A percentile compares a stretch with the other conserved stretches of the same genome.
These are phyloP conservation scores for Artibeus lituratus DNA, from an alignment of 2,797 vertebrate species.

Conservation along the genomic window DNA sequence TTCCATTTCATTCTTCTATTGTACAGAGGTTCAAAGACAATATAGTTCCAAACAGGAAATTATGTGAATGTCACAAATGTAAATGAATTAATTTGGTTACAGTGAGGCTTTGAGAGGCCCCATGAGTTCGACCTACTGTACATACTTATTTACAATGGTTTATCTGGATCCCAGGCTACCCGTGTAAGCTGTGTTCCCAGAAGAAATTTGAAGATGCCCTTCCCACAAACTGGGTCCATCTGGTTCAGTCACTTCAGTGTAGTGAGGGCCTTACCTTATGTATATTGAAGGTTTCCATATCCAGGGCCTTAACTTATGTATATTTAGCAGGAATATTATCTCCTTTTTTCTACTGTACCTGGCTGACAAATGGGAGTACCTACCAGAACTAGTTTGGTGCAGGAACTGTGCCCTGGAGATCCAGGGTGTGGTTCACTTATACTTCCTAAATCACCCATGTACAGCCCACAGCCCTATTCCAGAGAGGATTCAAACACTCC, in stretches of 20 bases:
- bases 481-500: neutral
- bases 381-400: neutral
- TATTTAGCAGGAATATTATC: neutral
- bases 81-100: neutral
- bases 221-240: conserved; percentile 14
- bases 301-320: neutral
- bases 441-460: neutral
- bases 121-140: neutral
- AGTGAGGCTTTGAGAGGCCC: neutral
- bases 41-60: neutral
- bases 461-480: neutral
- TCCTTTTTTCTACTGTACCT: neutral
- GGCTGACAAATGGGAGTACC: neutral
- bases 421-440: neutral
- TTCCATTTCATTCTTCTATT: neutral
- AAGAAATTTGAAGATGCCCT: neutral
- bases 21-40: neutral
- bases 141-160: neutral
- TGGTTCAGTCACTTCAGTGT: neutral
- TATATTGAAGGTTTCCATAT: neutral
- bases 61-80: neutral
- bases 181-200: neutral
- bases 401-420: neutral
- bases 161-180: neutral
- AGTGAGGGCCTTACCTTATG: neutral